phyloP scores from a whole-genome alignment of 2,113 vertebrate species.

The Uria lomvia region DNA sequence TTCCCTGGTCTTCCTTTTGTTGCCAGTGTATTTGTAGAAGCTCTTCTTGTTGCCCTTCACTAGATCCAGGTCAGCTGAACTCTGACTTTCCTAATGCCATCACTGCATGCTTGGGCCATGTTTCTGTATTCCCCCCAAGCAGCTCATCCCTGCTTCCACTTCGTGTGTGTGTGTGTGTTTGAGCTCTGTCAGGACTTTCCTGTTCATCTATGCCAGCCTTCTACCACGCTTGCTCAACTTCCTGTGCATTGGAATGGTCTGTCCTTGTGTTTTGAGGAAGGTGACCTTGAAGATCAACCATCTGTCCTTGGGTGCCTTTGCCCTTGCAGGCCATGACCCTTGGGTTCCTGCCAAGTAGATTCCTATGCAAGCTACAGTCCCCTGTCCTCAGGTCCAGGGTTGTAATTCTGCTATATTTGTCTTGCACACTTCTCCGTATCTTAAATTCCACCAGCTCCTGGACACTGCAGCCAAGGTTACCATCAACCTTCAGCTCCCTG shows the following conservation, averaged over 20 bases:
- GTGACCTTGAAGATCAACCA: background rate
- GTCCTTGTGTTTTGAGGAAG: background rate
- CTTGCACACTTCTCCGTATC: background rate
- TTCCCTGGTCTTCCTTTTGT: background rate
- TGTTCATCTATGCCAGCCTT: background rate
- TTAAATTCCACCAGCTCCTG: background rate
- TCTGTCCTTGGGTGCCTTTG: background rate
- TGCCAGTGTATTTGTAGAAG: background rate
- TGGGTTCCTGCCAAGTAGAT: background rate
- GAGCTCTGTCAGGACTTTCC: background rate
- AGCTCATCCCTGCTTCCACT: background rate
- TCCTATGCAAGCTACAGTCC: background rate
- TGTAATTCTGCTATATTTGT: background rate
- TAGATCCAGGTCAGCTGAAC: background rate
- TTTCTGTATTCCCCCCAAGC: background rate
- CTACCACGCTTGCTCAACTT: background rate
- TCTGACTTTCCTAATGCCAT: background rate
- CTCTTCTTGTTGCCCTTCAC: background rate
- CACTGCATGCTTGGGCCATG: background rate
- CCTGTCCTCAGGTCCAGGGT: background rate
- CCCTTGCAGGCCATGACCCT: background rate
- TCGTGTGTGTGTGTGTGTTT: background rate
- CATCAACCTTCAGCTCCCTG: constrained; percentile 4
- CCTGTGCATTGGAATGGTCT: background rate
- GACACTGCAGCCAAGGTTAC: background rate